Conservation (phyloP, 2,888 invertebrate species). For the Fissipunctia ypsillon region DNA sequence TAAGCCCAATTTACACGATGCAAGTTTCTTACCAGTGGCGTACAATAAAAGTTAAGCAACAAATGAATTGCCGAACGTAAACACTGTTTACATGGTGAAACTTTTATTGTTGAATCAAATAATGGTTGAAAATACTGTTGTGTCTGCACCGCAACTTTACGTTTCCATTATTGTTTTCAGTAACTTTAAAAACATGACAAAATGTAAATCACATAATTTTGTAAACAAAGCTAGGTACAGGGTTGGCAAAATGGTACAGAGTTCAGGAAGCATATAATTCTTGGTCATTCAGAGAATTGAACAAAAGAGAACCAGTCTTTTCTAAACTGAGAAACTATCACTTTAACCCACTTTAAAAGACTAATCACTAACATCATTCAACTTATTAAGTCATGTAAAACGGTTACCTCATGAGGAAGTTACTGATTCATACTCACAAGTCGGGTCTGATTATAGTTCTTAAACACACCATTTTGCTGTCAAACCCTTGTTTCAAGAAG, state of each 20-base stretch:
- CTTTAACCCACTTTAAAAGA: no score
- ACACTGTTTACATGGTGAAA: no score
- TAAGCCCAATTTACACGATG: no score
- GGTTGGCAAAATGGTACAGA: neutral
- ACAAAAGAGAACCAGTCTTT: neutral
- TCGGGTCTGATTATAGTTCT: neutral
- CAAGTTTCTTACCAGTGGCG: no score
- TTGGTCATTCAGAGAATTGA: neutral
- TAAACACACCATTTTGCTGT: neutral
- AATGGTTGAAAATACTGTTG: no score
- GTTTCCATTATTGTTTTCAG: no score
- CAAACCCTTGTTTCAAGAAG: neutral
- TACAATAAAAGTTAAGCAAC: no score
- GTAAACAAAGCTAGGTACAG: neutral
- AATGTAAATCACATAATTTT: no score
- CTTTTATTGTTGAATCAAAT: no score
- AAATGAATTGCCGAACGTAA: no score
- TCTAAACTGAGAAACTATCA: neutral
- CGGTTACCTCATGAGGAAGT: constrained; percentile 24
- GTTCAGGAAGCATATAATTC: neutral
- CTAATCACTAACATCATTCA: neutral
- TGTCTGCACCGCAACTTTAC: no score
- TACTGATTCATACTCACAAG: neutral
- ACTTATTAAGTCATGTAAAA: neutral
- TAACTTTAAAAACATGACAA: no score